Evolutionary conservation across 2,113 vertebrate genomes (phyloP).

Genomic region (Ophiodon elongatus): DNA sequence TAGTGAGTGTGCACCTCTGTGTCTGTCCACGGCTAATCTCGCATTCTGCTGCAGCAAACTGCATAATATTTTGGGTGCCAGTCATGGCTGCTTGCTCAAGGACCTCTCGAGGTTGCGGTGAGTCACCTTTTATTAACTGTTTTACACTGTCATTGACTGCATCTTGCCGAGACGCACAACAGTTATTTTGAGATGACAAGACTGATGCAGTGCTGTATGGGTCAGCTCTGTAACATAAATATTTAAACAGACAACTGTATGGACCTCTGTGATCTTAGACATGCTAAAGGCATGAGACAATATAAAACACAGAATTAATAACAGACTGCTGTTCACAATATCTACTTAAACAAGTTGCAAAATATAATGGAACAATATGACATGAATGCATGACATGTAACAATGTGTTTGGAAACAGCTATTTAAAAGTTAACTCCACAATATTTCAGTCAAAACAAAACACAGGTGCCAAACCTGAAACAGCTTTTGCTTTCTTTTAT

Average conservation of each 20-base stretch:
- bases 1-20: no score
- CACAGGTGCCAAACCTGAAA: no score
- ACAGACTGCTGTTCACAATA: neutral
- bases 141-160: no score
- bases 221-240: neutral
- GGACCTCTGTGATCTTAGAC: neutral
- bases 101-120: no score
- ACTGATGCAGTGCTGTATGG: neutral
- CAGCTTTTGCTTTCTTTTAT: neutral
- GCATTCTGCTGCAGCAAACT: no score
- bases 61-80: no score
- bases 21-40: no score
- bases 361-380: neutral
- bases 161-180: no score
- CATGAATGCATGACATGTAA: neutral
- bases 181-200: neutral
- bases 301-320: neutral
- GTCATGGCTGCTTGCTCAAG: no score
- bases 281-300: neutral
- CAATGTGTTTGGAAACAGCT: neutral
- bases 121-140: no score
- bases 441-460: no score
- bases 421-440: neutral
- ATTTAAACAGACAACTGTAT: neutral
- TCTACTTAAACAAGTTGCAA: neutral